These are phyloP conservation scores for Lycaon pictus DNA, from an alignment of 2,113 vertebrate genomes.

Conservation along the genomic window DNA sequence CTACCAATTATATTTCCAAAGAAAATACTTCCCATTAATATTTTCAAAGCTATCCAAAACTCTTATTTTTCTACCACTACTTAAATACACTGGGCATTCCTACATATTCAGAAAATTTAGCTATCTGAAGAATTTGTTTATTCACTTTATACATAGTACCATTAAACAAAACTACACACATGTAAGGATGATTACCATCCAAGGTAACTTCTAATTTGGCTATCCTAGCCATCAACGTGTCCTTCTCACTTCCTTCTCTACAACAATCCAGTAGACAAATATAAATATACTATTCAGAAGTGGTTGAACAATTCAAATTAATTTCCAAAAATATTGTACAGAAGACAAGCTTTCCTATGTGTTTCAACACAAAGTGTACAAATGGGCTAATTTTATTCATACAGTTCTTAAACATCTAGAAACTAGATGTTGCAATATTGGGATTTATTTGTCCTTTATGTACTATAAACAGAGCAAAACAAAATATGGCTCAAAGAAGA, in stretches of 20 bases:
- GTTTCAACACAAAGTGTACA: constrained; percentile 1
- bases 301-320: constrained; percentile 11
- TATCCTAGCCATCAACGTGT: background rate
- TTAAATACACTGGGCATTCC: background rate
- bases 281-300: background rate
- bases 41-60: constrained; percentile 14
- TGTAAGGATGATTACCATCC: background rate
- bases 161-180: background rate
- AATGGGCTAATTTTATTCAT: background rate
- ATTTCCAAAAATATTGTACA: background rate
- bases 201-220: background rate
- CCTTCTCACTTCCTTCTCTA: background rate
- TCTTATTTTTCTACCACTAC: background rate
- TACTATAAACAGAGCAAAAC: background rate
- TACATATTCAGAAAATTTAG: constrained; percentile 19
- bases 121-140: constrained; percentile 8
- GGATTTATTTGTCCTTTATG: background rate
- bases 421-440: background rate
- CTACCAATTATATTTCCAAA: background rate
- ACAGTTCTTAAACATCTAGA: background rate
- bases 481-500: background rate
- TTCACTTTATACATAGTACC: background rate
- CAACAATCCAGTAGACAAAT: background rate
- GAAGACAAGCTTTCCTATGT: constrained; percentile 18
- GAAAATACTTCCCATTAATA: background rate